Evolutionary conservation across 2,113 vertebrate species (phyloP).

Genomic region (Falco punctatus): DNA sequence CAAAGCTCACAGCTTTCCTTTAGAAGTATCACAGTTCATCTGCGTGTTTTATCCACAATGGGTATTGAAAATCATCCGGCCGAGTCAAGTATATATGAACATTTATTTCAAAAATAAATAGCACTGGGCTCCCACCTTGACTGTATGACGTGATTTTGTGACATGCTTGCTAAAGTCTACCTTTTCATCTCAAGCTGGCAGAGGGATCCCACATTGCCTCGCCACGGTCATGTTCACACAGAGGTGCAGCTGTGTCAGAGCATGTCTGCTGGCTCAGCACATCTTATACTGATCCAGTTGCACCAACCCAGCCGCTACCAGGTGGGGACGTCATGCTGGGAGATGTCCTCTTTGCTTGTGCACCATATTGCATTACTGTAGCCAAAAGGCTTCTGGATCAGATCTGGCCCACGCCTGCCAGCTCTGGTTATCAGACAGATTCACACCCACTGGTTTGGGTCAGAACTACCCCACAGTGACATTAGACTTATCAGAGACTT

Average conservation of each 20-base stretch:
- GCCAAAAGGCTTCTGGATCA: not conserved
- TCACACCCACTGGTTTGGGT: fast-evolving
- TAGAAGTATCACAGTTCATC: not conserved
- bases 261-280: not conserved
- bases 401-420: fast-evolving
- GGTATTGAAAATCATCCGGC: not conserved
- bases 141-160: not conserved
- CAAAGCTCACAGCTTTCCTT: constrained; percentile 21
- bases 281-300: fast-evolving
- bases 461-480: not conserved
- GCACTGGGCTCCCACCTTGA: not conserved
- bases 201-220: not conserved
- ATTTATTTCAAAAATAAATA: constrained; percentile 12
- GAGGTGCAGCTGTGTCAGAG: not conserved
- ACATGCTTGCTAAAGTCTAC: not conserved
- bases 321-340: not conserved
- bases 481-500: not conserved
- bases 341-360: fast-evolving
- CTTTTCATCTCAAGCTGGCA: not conserved
- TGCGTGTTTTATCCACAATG: constrained; percentile 1
- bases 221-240: fast-evolving
- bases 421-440: not conserved
- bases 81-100: not conserved
- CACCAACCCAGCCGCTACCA: not conserved
- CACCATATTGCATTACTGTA: not conserved